Evolutionary conservation across 2,797 vertebrate genomes (phyloP), one percentile per base, ranked within the genome.

Genomic region (Anolis apletophallus): DNA sequence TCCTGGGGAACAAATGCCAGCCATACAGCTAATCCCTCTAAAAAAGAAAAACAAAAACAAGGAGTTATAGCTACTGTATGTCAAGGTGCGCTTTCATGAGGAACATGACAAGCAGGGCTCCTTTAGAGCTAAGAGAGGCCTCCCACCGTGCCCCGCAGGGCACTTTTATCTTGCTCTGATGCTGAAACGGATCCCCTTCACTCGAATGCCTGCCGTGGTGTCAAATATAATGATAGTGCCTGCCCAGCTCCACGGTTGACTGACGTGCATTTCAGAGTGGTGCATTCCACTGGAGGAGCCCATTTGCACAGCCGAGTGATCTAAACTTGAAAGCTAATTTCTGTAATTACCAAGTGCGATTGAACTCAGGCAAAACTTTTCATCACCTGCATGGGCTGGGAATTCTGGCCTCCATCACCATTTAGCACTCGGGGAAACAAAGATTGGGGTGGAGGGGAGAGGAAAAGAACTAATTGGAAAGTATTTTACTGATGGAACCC

Each of bases 291-390:
- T 89, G 85, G 93, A 95, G 92, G 90, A 90, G 88, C 88, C 90
- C 92, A 91, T 96, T 94, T 95, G 93, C 94, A 94, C 92, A 95
- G 90, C 67, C 87, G 92, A 94, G 85, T 94, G 92, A 95, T 95
- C 95, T 95, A 96, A 96, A 96, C 93, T 88, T 92, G 92, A 91
- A 91, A 94, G 94, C 91, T 95, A 93, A 95, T 96, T 96, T 96
- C 93, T 95, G 34, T 95, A 94, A 96, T 95, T 96, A 93, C 91
- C 87, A 95, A 95, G 91, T 96, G 95, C 93, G 93, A 95, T 91
- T 96, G 94, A 96, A 83, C 88, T 94, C 90, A 84, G 91, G 88
- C 89, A 93, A 94, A 93, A 85, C 91, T 95, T 96, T 96, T 94
- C 91, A 93, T 95, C 93, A 85, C 93, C 93, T 94, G 90, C 91